Evolutionary conservation across 2,797 vertebrate species (phyloP).

Genomic region (Octomys mimax): DNA sequence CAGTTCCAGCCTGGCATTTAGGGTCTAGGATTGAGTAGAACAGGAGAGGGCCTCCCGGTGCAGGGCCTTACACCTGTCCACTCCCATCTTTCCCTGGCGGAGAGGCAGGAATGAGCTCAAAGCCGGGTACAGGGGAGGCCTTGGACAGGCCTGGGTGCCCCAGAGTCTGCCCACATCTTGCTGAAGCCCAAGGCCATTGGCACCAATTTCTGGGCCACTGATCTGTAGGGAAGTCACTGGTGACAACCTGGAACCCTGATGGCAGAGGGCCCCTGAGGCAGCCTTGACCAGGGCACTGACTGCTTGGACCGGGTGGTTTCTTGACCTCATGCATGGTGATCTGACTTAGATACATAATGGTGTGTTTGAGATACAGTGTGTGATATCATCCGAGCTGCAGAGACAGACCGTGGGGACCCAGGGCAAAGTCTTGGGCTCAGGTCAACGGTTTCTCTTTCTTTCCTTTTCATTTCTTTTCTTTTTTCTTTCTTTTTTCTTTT

Average conservation of each 20-base stretch:
- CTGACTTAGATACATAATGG: neutral
- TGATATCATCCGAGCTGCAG: fast-evolving
- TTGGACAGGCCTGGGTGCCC: neutral
- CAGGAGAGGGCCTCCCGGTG: fast-evolving
- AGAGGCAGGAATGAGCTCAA: neutral
- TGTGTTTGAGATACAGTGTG: fast-evolving
- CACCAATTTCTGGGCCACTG: neutral
- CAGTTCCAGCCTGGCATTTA: neutral
- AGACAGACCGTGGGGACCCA: fast-evolving
- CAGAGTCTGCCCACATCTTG: neutral
- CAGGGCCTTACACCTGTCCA: neutral
- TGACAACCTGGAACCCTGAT: neutral
- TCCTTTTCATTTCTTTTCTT: no score
- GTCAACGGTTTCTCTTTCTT: no score
- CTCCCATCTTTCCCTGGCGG: fast-evolving
- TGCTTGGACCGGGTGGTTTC: neutral
- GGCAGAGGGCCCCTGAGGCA: neutral
- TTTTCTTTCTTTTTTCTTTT: no score
- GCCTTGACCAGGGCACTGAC: neutral
- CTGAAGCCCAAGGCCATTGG: neutral
- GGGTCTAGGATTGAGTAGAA: no score
- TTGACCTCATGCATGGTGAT: neutral
- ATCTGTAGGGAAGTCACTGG: neutral
- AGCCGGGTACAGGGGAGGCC: neutral
- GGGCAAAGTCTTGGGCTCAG: neutral